Evolutionary conservation across 1,140 invertebrate genomes (phyloP).

Genomic region (Temnothorax nylanderi): DNA sequence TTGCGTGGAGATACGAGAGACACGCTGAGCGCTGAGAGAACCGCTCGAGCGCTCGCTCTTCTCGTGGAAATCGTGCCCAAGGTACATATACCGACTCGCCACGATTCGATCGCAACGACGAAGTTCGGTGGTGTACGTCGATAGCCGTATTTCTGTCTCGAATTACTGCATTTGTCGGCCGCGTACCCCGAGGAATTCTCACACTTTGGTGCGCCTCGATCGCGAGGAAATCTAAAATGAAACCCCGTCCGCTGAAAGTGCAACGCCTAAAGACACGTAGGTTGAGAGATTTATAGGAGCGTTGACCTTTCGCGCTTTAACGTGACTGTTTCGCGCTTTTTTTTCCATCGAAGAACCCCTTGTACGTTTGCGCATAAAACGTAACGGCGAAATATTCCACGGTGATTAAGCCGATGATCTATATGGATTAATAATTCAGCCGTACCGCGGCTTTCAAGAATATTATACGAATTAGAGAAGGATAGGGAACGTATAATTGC

Average conservation of each 20-base stretch:
- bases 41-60: conserved; percentile 6
- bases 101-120: conserved; percentile 18
- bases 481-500: background rate
- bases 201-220: conserved; percentile 75
- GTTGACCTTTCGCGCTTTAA: conserved; percentile 78
- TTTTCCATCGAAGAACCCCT: background rate
- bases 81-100: conserved; percentile 47
- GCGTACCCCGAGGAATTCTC: conserved; percentile 77
- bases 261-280: conserved; percentile 64
- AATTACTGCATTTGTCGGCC: conserved; percentile 27
- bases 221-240: conserved; percentile 62
- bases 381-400: background rate
- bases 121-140: conserved; percentile 18
- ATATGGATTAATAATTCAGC: conserved; percentile 7
- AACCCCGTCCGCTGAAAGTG: conserved; percentile 52
- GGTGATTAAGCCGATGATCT: conserved; percentile 14
- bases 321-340: background rate
- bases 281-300: conserved; percentile 79
- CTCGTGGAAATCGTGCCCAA: conserved; percentile 35
- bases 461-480: background rate
- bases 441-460: background rate
- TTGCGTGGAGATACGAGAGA: background rate
- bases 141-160: conserved; percentile 25
- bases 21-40: background rate
- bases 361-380: background rate